Evolutionary conservation across 2,797 vertebrate species (phyloP).

Genomic region (Microtus agrestis): DNA sequence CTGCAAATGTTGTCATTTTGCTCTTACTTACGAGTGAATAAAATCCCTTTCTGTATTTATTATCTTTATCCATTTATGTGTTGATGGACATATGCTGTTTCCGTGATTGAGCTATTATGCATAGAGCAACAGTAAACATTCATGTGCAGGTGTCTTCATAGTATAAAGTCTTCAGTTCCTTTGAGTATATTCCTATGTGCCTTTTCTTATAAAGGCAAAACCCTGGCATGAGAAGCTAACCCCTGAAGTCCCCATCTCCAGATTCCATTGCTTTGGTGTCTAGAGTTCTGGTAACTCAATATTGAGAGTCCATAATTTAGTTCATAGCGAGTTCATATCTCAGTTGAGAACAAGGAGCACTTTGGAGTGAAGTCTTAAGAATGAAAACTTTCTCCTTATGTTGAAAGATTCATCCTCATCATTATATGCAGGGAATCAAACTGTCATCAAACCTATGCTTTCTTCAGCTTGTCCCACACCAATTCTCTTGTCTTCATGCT

Average conservation of each 20-base stretch:
- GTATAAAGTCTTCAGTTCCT: neutral
- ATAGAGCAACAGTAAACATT: neutral
- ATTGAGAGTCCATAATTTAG: neutral
- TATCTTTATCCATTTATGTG: neutral
- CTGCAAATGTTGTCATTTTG: neutral
- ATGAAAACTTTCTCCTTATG: neutral
- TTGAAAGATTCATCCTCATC: neutral
- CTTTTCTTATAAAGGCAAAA: neutral
- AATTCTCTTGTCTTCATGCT: no score
- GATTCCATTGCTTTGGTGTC: neutral
- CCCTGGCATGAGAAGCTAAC: neutral
- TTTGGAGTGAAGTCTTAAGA: neutral
- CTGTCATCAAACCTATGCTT: neutral
- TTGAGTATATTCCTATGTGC: neutral
- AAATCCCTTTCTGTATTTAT: neutral
- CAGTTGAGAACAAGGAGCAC: neutral
- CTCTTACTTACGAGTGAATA: neutral
- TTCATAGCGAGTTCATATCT: neutral
- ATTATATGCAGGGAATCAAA: neutral
- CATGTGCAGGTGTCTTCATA: neutral
- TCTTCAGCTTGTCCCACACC: neutral
- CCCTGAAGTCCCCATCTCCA: neutral
- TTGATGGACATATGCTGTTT: neutral
- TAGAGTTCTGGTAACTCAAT: neutral
- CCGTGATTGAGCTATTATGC: neutral